A percentile compares a stretch with the other conserved stretches of the same genome.
These are phyloP conservation scores for Dreissena polymorpha DNA, from an alignment of 1,140 invertebrate species.

Conservation along the genomic window DNA sequence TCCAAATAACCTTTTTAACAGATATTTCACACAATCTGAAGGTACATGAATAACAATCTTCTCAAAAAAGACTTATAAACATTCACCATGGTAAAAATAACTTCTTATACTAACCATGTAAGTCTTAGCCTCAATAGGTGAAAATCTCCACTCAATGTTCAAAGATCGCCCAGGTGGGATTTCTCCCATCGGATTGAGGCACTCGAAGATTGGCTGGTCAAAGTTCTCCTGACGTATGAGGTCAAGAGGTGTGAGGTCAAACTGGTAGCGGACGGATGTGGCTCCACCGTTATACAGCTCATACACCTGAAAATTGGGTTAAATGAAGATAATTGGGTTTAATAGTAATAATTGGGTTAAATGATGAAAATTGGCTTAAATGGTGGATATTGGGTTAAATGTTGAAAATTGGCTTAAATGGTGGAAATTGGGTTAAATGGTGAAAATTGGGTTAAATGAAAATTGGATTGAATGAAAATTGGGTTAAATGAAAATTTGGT, in stretches of 20 bases:
- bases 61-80: too few species aligned
- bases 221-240: slow-evolving; percentile 77
- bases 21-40: too few species aligned
- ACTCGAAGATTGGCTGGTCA: slow-evolving; percentile 77
- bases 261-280: slow-evolving; percentile 72
- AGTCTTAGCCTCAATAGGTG: slow-evolving; percentile 78
- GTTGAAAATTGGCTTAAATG: too few species aligned
- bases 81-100: background rate
- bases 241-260: slow-evolving; percentile 74
- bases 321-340: slow-evolving; percentile 4
- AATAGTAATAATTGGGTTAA: too few species aligned
- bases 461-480: too few species aligned
- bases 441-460: too few species aligned
- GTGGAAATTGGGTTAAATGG: too few species aligned
- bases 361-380: too few species aligned
- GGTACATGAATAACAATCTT: too few species aligned
- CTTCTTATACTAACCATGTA: slow-evolving; percentile 72
- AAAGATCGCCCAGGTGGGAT: slow-evolving; percentile 74
- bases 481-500: too few species aligned
- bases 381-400: too few species aligned
- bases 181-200: slow-evolving; percentile 75
- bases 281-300: slow-evolving; percentile 80
- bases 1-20: too few species aligned
- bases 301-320: slow-evolving; percentile 68
- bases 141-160: slow-evolving; percentile 78